These are phyloP conservation scores for Thymelicus lineola DNA, from an alignment of 2,888 invertebrate species.

Conservation along the genomic window DNA sequence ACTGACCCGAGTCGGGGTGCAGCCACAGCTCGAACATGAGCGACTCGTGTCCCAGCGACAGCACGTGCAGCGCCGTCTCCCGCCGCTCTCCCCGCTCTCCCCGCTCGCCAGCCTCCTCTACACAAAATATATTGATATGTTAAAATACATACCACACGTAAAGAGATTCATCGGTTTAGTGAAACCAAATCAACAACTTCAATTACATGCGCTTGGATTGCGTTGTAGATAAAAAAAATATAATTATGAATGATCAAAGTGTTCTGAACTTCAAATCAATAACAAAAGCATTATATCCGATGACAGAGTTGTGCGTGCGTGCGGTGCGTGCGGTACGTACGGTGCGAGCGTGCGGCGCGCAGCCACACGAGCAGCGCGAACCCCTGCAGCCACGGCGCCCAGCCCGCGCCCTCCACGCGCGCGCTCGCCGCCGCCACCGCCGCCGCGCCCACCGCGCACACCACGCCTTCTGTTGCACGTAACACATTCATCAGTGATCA, in stretches of 20 bases:
- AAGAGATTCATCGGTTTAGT: no score
- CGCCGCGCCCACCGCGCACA: constrained; percentile 65
- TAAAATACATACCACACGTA: no score
- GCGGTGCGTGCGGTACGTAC: constrained; percentile 6
- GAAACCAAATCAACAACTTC: no score
- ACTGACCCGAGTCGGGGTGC: constrained; percentile 70
- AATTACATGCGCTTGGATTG: no score
- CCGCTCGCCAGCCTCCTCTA: constrained; percentile 52
- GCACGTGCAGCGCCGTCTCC: constrained; percentile 71
- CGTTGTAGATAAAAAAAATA: no score
- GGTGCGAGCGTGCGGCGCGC: constrained; percentile 51
- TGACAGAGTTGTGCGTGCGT: not conserved
- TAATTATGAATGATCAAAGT: no score
- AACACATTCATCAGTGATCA: no score
- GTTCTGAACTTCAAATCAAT: no score
- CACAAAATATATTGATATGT: not conserved
- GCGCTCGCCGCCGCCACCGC: constrained; percentile 63
- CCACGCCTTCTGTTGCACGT: constrained; percentile 58
- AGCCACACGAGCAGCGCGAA: constrained; percentile 86
- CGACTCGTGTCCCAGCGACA: constrained; percentile 87
- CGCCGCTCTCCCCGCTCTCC: constrained; percentile 40
- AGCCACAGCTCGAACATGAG: constrained; percentile 87
- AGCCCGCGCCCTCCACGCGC: constrained; percentile 78
- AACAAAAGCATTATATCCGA: no score
- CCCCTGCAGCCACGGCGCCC: constrained; percentile 87